Percentiles rank a stretch among this genome's conserved stretches.
Conservation (phyloP, 2,888 invertebrate genomes). For the Acanthosepion lycidas region DNA sequence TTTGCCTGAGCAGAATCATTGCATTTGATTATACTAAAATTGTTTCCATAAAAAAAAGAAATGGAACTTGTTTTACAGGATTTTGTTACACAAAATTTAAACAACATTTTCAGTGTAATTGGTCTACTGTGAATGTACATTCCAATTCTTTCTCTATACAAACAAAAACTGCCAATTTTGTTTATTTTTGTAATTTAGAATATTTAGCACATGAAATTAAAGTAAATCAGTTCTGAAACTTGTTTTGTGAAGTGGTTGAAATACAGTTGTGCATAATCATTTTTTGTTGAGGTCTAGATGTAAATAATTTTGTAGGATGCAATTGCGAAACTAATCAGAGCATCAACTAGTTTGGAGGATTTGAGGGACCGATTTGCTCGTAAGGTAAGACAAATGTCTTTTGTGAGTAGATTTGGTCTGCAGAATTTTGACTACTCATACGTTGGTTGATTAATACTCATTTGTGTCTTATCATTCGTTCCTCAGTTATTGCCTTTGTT, state of each 20-base stretch:
- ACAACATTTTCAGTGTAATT: not conserved
- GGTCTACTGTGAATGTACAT: not conserved
- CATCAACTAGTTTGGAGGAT: constrained; percentile 39
- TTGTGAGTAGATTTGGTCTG: constrained; percentile 33
- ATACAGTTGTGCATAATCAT: not conserved
- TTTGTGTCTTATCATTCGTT: not conserved
- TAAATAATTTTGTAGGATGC: constrained; percentile 44
- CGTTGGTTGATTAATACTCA: not conserved
- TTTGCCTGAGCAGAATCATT: not conserved
- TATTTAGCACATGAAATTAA: not conserved
- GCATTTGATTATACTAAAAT: not conserved
- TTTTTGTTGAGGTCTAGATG: constrained; percentile 37
- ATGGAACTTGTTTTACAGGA: constrained; percentile 8
- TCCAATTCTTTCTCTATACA: not conserved
- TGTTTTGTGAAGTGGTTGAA: not conserved
- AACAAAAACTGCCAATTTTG: not conserved
- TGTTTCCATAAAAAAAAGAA: not conserved
- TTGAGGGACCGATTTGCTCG: not conserved
- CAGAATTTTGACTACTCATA: not conserved
- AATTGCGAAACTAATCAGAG: constrained; percentile 21
- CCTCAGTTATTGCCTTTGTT: not conserved
- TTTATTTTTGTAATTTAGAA: not conserved
- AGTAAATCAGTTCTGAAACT: not conserved
- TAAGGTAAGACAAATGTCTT: not conserved
- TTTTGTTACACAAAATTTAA: not conserved